Base-by-base conservation (phyloP, 2,888 invertebrate species). In the Spilosoma lubricipeda region DNA sequence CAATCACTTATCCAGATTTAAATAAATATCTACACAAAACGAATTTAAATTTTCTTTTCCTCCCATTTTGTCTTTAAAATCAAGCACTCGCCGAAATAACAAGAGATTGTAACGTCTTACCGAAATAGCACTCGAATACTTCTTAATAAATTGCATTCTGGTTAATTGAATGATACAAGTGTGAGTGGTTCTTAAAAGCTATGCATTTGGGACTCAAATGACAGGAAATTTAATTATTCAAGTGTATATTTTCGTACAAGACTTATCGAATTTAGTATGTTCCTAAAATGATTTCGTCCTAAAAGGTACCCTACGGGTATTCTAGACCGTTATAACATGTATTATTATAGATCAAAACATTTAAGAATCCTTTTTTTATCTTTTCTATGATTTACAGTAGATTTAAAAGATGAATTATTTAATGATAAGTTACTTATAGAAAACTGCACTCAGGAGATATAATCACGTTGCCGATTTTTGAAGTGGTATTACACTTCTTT, bases 171-270 rank as follows among this genome's bases (percentile, higher is more conserved):
- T 45, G 20, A 72, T 59, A 42, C 39, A 27, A 42, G 23, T 20
- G 42, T 59, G 72, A 72, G 59, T 56, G 67, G 52, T 39, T 67
- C 39, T 67, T 67, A 45, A 72, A 67, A 72, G 71, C 71, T 56
- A 27, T 59, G 56, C 67, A 59, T 72, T 72, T 67, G 59, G 66
- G n/a, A 30, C 45, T n/a, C 71, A 66, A 66, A 71, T 20, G 52
- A 59, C 67, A 67, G 72, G 72, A 72, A 56, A 72, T 67, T 59
- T 59, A 66, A 59, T 72, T 36, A 63, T 39, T 66, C 36, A 66
- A 66, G 36, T 36, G 39, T 36, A 36, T 63, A 63, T 52, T 52
- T 56, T 36, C 20, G 23, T 52, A 15, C 33, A 33, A 33, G 33
- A 33, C 18, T 45, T 15, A 63, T 45, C n/a, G 11, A 63, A 15